Percentiles rank a stretch among this genome's conserved stretches.
Evolutionary conservation across 2,888 invertebrate genomes (phyloP).

Genomic region (Drepana falcataria): DNA sequence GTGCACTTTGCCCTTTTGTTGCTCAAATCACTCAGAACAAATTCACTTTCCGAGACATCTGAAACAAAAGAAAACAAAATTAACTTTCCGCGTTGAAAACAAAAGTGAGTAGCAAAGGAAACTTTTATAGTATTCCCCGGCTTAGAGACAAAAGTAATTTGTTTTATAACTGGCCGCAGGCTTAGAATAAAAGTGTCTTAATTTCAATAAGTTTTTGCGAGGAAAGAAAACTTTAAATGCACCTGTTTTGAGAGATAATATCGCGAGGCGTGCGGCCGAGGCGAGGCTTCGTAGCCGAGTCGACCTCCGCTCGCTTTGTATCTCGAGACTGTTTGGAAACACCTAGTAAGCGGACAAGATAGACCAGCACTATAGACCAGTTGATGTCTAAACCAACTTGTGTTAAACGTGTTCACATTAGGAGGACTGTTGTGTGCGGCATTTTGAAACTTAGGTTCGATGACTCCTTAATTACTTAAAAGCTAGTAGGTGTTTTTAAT

Average conservation of each 20-base stretch:
- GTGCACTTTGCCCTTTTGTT: constrained; percentile 33
- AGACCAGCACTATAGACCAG: constrained; percentile 38
- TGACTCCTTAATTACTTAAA: constrained; percentile 6
- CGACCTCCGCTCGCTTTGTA: constrained; percentile 47
- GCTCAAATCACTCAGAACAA: constrained; percentile 57
- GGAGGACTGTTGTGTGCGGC: neutral
- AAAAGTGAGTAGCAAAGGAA: constrained; percentile 7
- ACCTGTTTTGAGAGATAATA: constrained; percentile 38
- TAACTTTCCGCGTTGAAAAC: constrained; percentile 20
- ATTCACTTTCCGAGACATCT: constrained; percentile 66
- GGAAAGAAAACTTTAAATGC: constrained; percentile 17
- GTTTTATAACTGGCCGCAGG: constrained; percentile 1
- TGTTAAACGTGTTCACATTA: constrained; percentile 7
- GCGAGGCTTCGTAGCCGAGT: constrained; percentile 54
- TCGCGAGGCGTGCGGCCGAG: constrained; percentile 57
- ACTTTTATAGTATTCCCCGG: constrained; percentile 3
- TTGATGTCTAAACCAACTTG: constrained; percentile 54
- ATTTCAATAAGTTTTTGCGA: constrained; percentile 3
- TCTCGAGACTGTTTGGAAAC: constrained; percentile 60
- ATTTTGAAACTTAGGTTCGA: constrained; percentile 3
- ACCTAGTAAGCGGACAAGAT: constrained; percentile 36
- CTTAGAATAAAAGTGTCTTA: constrained; percentile 1
- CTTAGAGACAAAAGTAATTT: constrained; percentile 4
- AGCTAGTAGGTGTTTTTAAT: neutral
- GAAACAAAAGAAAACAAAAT: constrained; percentile 61